phyloP scores from a whole-genome alignment of 2,888 invertebrate species.

The Bimastos eiseni region DNA sequence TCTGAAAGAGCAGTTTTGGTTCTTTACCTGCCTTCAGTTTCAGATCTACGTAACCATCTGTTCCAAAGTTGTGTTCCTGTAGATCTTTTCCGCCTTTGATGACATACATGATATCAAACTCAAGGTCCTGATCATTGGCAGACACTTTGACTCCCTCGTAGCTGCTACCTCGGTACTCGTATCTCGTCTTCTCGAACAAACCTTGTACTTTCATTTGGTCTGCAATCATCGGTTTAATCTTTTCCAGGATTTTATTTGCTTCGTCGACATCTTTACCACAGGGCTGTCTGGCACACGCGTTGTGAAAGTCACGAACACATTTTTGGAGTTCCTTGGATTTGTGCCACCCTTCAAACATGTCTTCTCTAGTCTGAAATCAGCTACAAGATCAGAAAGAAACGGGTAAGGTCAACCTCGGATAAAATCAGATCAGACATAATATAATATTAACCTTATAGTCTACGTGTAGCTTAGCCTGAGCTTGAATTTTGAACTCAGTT shows the following conservation, averaged over 20 bases:
- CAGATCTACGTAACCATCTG: neutral
- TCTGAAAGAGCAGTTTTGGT: neutral
- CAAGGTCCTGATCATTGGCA: conserved; percentile 33
- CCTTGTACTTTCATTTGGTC: conserved; percentile 15
- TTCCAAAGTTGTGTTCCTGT: neutral
- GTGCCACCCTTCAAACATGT: neutral
- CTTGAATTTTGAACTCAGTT: too few species aligned
- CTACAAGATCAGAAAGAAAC: neutral
- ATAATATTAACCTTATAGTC: neutral
- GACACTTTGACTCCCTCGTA: conserved; percentile 38
- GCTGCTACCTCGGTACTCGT: conserved; percentile 34
- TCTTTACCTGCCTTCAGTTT: neutral
- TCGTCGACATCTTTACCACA: neutral
- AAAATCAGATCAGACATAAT: neutral
- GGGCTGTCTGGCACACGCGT: neutral
- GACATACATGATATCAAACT: conserved; percentile 40
- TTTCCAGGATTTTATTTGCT: neutral
- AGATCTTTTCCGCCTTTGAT: conserved; percentile 27
- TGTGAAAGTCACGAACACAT: neutral
- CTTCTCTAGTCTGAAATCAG: neutral
- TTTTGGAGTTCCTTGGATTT: neutral
- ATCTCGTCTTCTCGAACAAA: neutral
- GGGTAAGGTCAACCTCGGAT: neutral
- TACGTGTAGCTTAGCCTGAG: too few species aligned
- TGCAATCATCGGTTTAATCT: neutral